Evolutionary conservation across 2,888 invertebrate species (phyloP), one percentile per base, ranked within the genome.

Genomic region (Eueremaeus valkanovi): DNA sequence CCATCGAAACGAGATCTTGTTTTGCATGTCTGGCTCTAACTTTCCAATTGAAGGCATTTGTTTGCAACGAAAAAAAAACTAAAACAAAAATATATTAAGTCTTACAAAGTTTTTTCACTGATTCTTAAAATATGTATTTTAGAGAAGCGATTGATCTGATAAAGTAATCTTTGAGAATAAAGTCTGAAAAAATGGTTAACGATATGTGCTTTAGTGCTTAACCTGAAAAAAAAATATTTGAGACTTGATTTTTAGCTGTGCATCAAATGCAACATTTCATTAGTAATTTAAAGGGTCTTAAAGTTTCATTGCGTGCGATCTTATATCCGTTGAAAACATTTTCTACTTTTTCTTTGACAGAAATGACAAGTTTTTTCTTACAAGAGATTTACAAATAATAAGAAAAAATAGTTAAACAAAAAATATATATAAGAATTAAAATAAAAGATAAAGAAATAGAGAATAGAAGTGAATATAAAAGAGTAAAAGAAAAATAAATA

Each of bases 11-110:
- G 45, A 45, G 45, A 45, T 45, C 18, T 45, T 45, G 45, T 45
- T 45, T 45, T 45, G 45, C 45, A 45, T 45, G 45, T 45, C 11
- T 45, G 45, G 45, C 13, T 45, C 45, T 45, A 21, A 51, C n/a
- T 51, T 51, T 51, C 51, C 51, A 51, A 51, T n/a, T 51, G 51
- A 51, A 51, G n/a, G 51, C 51, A 51, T 51, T 51, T 51, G 36
- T 36, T 36, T 36, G 36, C 6, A 36, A 36, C 6, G 6, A 36
- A 11, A 11, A 11, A 36, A 36, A 8, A 36, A 36, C 11, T 36
- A 36, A 5, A 36, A 11, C 11, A 11, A 36, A 36, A 36, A 36
- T 36, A 8, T 36, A 36, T 36, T 11, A 36, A 11, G 11, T 36
- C 11, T 36, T 8, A 11, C 11, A 36, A 36, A 36, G 11, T 36